phyloP scores from a whole-genome alignment of 2,888 invertebrate species.

The Lasioglossum pauxillum region DNA sequence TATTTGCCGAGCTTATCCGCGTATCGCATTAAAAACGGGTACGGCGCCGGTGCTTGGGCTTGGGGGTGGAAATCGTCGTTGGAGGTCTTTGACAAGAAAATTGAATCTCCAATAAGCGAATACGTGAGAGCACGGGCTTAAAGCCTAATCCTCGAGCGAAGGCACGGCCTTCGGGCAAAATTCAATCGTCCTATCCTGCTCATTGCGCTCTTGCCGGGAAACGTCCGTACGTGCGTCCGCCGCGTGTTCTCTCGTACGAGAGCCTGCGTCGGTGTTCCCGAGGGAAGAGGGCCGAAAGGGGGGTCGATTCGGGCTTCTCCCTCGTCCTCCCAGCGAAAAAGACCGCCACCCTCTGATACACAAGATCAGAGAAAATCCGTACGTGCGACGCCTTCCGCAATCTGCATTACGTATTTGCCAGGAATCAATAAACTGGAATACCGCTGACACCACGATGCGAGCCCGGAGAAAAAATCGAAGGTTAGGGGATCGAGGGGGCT shows the following conservation, averaged over 20 bases:
- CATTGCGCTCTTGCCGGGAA: slow-evolving; percentile 57
- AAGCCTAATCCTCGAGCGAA: slow-evolving; percentile 68
- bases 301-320: slow-evolving; percentile 1
- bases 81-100: slow-evolving; percentile 57
- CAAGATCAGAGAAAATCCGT: slow-evolving; percentile 76
- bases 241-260: slow-evolving; percentile 32
- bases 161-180: slow-evolving; percentile 62
- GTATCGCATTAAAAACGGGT: slow-evolving; percentile 5
- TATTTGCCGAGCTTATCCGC: slow-evolving; percentile 5
- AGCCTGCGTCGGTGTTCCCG: slow-evolving; percentile 27
- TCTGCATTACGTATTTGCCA: slow-evolving; percentile 76
- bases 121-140: slow-evolving; percentile 65
- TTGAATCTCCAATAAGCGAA: slow-evolving; percentile 67
- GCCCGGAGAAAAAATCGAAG: background rate
- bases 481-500: background rate
- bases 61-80: slow-evolving; percentile 7
- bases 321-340: slow-evolving; percentile 45
- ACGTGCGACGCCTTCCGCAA: slow-evolving; percentile 75
- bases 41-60: background rate
- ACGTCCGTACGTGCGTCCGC: slow-evolving; percentile 53
- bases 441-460: slow-evolving; percentile 18
- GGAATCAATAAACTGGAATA: slow-evolving; percentile 47
- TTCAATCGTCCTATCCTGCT: slow-evolving; percentile 68
- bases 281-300: slow-evolving; percentile 39
- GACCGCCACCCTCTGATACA: slow-evolving; percentile 74